Percentiles rank a stretch among this genome's conserved stretches.
Evolutionary conservation across 2,888 invertebrate genomes (phyloP).

Genomic region (Drosophila pseudotakahashii): DNA sequence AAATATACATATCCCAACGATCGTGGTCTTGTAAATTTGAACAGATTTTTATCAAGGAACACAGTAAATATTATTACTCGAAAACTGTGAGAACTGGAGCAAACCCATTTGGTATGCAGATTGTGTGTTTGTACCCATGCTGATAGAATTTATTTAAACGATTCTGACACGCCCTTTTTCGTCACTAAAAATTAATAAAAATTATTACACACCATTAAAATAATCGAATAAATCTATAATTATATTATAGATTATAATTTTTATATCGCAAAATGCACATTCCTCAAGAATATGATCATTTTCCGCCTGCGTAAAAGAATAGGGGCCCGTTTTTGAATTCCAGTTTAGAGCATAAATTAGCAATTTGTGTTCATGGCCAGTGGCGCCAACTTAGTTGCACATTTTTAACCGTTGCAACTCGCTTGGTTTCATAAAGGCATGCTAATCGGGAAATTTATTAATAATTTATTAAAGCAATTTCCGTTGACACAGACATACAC

Average conservation of each 20-base stretch:
- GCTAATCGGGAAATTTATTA: slow-evolving; percentile 71
- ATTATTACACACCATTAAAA: too few relatives aligned
- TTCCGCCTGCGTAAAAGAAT: not conserved
- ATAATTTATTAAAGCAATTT: slow-evolving; percentile 77
- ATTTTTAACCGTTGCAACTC: slow-evolving; percentile 17
- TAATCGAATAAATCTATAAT: too few relatives aligned
- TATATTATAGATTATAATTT: too few relatives aligned
- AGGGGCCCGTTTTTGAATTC: slow-evolving; percentile 4
- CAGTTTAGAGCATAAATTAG: slow-evolving; percentile 40
- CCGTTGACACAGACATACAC: slow-evolving; percentile 54
- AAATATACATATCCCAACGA: slow-evolving; percentile 5
- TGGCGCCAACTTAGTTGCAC: slow-evolving; percentile 21
- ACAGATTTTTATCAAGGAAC: slow-evolving; percentile 18
- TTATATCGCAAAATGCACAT: not conserved
- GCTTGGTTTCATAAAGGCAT: slow-evolving; percentile 36
- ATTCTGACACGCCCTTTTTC: not conserved
- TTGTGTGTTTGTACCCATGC: slow-evolving; percentile 10
- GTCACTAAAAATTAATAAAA: not conserved
- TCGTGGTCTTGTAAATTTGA: slow-evolving; percentile 23
- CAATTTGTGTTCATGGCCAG: slow-evolving; percentile 22
- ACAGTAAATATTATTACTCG: not conserved
- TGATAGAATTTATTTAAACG: slow-evolving; percentile 6
- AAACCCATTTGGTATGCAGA: slow-evolving; percentile 15
- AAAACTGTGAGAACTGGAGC: slow-evolving; percentile 22
- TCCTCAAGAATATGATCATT: not conserved